phyloP scores from a whole-genome alignment of 2,113 vertebrate species.

The Grammomys surdaster region DNA sequence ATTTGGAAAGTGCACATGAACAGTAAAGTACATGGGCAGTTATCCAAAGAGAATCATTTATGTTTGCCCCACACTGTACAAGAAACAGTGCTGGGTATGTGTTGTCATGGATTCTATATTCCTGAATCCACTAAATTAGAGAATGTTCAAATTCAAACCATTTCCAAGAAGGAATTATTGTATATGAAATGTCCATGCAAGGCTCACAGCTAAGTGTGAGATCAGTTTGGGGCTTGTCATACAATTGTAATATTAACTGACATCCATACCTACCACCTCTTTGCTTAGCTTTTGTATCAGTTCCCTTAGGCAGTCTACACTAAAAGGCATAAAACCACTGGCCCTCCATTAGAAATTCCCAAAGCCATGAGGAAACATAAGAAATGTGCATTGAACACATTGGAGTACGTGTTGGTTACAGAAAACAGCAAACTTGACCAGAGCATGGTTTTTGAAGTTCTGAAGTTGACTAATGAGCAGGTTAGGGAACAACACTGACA shows the following conservation, averaged over 20 bases:
- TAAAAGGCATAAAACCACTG: constrained; percentile 48
- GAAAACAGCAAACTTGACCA: constrained; percentile 68
- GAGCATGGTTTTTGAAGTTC: constrained; percentile 67
- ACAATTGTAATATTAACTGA: constrained; percentile 50
- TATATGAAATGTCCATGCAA: constrained; percentile 53
- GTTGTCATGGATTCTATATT: constrained; percentile 58
- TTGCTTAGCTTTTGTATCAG: constrained; percentile 32
- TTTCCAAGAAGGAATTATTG: constrained; percentile 52
- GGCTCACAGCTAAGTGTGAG: constrained; percentile 30
- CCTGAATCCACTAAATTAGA: constrained; percentile 50
- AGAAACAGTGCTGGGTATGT: constrained; percentile 58
- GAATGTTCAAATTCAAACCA: constrained; percentile 47
- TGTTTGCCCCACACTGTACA: constrained; percentile 52
- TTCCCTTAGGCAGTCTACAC: constrained; percentile 40
- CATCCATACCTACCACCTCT: constrained; percentile 46
- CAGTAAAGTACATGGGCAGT: constrained; percentile 64
- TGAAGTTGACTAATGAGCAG: constrained; percentile 75
- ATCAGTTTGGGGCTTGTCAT: constrained; percentile 46
- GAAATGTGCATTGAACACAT: constrained; percentile 39
- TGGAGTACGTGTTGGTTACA: constrained; percentile 66
- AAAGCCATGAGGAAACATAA: not conserved
- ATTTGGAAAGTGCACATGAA: constrained; percentile 68
- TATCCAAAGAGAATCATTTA: constrained; percentile 68
- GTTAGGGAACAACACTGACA: constrained; percentile 9
- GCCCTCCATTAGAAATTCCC: constrained; percentile 38